phyloP scores from a whole-genome alignment of 2,888 invertebrate genomes.

The Drosophila helvetica region DNA sequence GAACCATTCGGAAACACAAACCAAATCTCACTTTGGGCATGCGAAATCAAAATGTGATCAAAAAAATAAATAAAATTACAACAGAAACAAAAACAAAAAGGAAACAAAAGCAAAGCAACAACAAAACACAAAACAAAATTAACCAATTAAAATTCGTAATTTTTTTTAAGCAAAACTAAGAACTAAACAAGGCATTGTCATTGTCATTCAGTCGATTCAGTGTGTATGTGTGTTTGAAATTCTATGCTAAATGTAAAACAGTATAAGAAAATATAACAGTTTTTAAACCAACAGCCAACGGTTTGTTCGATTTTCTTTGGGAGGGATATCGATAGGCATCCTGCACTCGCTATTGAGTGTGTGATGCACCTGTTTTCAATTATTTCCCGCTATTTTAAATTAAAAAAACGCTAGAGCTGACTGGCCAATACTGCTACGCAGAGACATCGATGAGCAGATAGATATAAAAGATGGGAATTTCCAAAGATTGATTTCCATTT shows the following conservation, averaged over 20 bases:
- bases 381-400: too few species aligned
- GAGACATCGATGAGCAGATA: too few species aligned
- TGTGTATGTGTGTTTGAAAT: constrained; percentile 80
- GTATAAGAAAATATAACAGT: constrained; percentile 49
- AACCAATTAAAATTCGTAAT: constrained; percentile 66
- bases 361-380: too few species aligned
- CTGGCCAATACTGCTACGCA: too few species aligned
- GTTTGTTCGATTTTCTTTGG: background rate
- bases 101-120: constrained; percentile 39
- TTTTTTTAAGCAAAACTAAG: constrained; percentile 62
- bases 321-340: too few species aligned
- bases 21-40: constrained; percentile 73
- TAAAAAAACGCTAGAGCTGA: too few species aligned
- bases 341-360: too few species aligned
- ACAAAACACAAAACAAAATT: constrained; percentile 62
- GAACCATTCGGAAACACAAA: constrained; percentile 69
- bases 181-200: constrained; percentile 64
- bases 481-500: too few species aligned
- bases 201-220: constrained; percentile 68
- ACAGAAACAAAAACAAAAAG: constrained; percentile 46
- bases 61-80: constrained; percentile 65
- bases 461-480: too few species aligned
- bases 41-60: constrained; percentile 83
- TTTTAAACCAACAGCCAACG: too few species aligned
- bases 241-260: constrained; percentile 73